These are phyloP conservation scores for Zosterops pallidus DNA, from an alignment of 2,113 vertebrate species.

Conservation along the genomic window DNA sequence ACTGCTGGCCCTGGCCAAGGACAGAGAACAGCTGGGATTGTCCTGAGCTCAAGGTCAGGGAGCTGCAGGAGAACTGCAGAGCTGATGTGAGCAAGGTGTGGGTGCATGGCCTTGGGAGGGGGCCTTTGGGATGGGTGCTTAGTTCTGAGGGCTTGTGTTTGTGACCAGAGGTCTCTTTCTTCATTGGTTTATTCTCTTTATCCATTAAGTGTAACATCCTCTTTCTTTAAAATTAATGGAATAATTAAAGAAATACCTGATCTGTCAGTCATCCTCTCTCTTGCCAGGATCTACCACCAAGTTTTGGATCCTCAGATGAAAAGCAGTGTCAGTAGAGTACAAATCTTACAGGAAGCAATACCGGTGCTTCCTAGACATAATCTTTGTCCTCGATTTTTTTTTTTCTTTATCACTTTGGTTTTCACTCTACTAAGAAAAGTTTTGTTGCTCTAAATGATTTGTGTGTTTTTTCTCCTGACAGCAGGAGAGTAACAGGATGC, in stretches of 20 bases:
- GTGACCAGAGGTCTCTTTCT: background rate
- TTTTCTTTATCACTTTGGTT: background rate
- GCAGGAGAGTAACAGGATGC: background rate
- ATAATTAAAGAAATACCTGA: background rate
- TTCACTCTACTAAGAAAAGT: background rate
- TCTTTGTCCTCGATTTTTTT: background rate
- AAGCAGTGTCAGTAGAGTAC: background rate
- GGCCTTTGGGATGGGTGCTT: background rate
- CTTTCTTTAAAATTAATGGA: background rate
- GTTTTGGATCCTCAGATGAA: background rate
- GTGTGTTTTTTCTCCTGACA: background rate
- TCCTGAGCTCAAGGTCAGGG: background rate
- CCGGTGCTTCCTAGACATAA: background rate
- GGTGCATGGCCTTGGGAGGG: background rate
- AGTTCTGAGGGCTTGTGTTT: background rate
- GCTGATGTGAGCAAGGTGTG: background rate
- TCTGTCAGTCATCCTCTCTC: accelerated
- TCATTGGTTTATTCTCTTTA: background rate
- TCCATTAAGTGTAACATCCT: accelerated
- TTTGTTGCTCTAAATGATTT: background rate
- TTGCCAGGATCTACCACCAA: background rate
- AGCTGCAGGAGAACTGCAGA: background rate
- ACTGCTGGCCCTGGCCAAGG: background rate
- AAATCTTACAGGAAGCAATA: background rate
- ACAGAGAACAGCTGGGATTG: background rate